Base-by-base conservation (phyloP, 2,113 vertebrate genomes). In the Erythrocebus patas region DNA sequence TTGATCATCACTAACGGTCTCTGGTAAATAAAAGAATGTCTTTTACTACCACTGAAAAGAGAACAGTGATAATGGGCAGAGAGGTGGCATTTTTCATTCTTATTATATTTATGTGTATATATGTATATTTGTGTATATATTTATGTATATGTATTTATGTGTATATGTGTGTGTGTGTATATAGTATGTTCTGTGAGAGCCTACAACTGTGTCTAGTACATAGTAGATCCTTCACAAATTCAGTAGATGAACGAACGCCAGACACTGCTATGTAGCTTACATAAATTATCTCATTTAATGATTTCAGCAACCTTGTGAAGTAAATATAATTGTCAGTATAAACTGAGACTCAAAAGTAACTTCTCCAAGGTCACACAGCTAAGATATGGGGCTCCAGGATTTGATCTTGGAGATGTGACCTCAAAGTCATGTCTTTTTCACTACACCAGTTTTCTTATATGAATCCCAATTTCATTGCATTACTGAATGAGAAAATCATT, bases 401-500 rank as follows among this genome's bases (percentile, higher is more conserved):
- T 92, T 94, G 48, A 87, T 76, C 13, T 5, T 30, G 0, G n/a
- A 48, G 32, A 1, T 76, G 3, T 83, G 48, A 82, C 45, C 23
- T 64, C 73, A 64, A 78, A 87, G 8, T 82, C 16, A 73, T 55
- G 22, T 64, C 70, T 45, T 93, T 96, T 76, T 79, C 1, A 88
- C 30, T 61, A 30, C 10, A 82, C 8, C 20, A 45, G 35, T 92
- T 94, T 93, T 86, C 80, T 91, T 84, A 59, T 59, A 10, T 79
- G 50, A 88, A 79, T 78, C 30, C 12, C 82, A 93, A 66, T 66
- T 50, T 91, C 66, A 81, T 6, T 87, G 35, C 18, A 83, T 91
- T 64, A 91, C 23, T 72, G 57, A 93, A 82, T 82, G 73, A 96
- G 52, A 91, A 96, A 61, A 94, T 61, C 11, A 78, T 78, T 64